phyloP scores from a whole-genome alignment of 2,113 vertebrate species.

The Plectropomus leopardus region DNA sequence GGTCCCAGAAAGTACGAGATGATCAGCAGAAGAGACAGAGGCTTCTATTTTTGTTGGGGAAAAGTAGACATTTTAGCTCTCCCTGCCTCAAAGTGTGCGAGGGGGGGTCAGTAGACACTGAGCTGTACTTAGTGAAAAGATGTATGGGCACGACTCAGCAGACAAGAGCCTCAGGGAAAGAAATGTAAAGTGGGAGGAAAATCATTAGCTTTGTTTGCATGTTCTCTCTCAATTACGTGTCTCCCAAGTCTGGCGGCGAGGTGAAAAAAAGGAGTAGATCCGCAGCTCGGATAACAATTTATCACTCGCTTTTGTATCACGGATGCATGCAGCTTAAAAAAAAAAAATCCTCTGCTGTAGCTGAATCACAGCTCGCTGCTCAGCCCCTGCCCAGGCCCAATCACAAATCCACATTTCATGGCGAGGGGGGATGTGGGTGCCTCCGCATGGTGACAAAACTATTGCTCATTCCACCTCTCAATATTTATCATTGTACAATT shows the following conservation, averaged over 20 bases:
- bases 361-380: constrained; percentile 68
- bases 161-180: constrained; percentile 54
- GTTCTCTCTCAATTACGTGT: constrained; percentile 75
- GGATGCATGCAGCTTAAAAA: constrained; percentile 45
- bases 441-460: constrained; percentile 74
- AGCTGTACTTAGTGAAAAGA: constrained; percentile 67
- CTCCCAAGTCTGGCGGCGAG: constrained; percentile 55
- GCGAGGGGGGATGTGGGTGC: constrained; percentile 39
- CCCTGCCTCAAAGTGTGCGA: constrained; percentile 21
- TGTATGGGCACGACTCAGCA: constrained; percentile 45
- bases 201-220: constrained; percentile 82
- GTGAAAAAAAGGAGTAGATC: constrained; percentile 42
- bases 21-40: constrained; percentile 15
- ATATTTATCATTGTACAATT: constrained; percentile 83
- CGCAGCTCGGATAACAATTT: constrained; percentile 52
- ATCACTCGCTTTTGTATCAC: constrained; percentile 58
- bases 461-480: constrained; percentile 79
- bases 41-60: constrained; percentile 28
- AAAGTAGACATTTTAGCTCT: constrained; percentile 42
- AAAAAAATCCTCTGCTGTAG: constrained; percentile 31
- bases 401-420: constrained; percentile 78
- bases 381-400: constrained; percentile 54
- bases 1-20: constrained; percentile 38
- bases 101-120: constrained; percentile 48
- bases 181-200: constrained; percentile 71